Percentiles rank a stretch among this genome's conserved stretches.
Evolutionary conservation across 2,113 vertebrate species (phyloP).

Genomic region (Nycticorax nycticorax): DNA sequence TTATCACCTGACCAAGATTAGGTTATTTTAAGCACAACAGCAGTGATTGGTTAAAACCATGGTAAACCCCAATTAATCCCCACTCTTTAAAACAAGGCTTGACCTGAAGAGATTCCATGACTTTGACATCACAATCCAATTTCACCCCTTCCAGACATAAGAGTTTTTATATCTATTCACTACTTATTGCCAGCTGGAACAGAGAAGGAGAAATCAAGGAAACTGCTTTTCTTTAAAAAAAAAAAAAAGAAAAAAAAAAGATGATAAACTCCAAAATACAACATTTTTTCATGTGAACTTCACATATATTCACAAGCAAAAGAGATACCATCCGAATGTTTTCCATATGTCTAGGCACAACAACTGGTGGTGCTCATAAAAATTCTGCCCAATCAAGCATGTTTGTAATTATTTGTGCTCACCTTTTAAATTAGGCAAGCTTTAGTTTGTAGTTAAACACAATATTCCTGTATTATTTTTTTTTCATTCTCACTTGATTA

Average conservation of each 20-base stretch:
- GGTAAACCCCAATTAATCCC: slow-evolving; percentile 53
- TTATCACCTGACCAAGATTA: slow-evolving; percentile 6
- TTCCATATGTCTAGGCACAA: neutral
- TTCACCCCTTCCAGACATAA: neutral
- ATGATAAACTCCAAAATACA: neutral
- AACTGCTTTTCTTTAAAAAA: neutral
- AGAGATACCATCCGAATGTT: neutral
- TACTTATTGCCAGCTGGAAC: neutral
- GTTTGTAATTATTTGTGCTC: neutral
- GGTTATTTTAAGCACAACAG: slow-evolving; percentile 33
- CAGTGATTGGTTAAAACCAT: slow-evolving; percentile 26
- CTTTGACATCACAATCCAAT: slow-evolving; percentile 69
- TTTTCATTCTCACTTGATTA: neutral
- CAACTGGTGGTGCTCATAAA: neutral
- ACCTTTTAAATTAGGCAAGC: neutral
- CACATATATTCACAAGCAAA: neutral
- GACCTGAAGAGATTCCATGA: slow-evolving; percentile 49
- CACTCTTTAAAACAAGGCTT: slow-evolving; percentile 42
- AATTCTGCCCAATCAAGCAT: neutral
- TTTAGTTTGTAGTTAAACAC: neutral
- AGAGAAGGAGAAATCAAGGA: neutral
- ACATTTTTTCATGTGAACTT: neutral
- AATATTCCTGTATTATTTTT: neutral
- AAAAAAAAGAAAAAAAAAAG: neutral
- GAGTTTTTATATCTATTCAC: neutral